phyloP scores from a whole-genome alignment of 1,140 invertebrate species.

The Arctopsyche grandis region DNA sequence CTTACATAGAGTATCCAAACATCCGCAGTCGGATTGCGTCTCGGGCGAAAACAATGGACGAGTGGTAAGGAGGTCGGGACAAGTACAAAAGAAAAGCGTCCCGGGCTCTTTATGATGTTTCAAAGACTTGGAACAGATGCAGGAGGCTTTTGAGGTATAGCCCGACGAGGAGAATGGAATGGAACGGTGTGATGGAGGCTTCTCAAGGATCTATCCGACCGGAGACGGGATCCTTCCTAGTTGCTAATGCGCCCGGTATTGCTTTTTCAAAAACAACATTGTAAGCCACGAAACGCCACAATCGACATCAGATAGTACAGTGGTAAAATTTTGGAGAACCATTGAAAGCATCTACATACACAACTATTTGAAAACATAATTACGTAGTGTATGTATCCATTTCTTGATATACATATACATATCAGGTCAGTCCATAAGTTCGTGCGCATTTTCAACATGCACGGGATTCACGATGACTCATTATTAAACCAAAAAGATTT shows the following conservation, averaged over 20 bases:
- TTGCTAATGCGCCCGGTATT: not conserved
- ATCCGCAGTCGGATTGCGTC: slow-evolving; percentile 28
- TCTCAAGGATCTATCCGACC: slow-evolving; percentile 14
- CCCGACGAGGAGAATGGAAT: not conserved
- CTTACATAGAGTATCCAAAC: slow-evolving; percentile 32
- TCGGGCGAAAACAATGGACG: slow-evolving; percentile 8
- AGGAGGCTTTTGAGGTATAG: slow-evolving; percentile 8
- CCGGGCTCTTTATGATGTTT: slow-evolving; percentile 21
- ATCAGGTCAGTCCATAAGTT: no score
- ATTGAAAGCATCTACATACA: no score
- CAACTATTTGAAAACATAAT: no score
- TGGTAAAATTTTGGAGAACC: no score
- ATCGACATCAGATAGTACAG: no score
- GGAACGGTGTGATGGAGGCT: not conserved
- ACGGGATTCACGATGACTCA: no score
- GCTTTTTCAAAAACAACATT: no score
- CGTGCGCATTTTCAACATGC: no score
- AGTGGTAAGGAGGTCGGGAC: slow-evolving; percentile 17
- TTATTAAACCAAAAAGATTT: no score
- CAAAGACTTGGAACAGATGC: slow-evolving; percentile 20
- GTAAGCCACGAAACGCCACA: no score
- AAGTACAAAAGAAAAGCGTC: slow-evolving; percentile 22
- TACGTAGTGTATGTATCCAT: no score
- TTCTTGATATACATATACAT: no score
- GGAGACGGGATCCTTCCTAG: not conserved